Base-by-base conservation (phyloP, 2,797 vertebrate species). In the Takifugu rubripes region DNA sequence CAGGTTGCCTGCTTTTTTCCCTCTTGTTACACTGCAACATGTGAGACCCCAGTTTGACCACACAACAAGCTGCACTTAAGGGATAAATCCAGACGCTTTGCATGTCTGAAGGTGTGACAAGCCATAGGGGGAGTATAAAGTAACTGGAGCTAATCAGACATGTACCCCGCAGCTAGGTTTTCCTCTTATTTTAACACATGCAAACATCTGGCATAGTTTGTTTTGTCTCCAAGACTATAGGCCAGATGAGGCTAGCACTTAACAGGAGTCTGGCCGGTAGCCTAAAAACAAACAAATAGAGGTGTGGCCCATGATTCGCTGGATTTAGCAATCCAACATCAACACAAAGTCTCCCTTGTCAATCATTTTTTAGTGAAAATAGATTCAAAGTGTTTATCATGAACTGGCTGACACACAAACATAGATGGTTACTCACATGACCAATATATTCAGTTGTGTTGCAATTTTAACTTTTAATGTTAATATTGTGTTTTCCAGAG, bases 1-100 rank as follows among this genome's bases (percentile, higher is more conserved):
- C 94, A 96, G 92, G 92, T 93, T 81, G 40, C 17, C 61, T 54
- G 50, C 45, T 74, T 56, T 61, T 5, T 24, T 43, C 44, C 49
- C 54, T 71, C 56, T 12, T 21, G 14, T 8, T 7, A 60, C 51
- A 46, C 43, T 52, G 52, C 50, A 58, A 56, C 17, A 27, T 24
- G 51, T n/a, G 2, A 15, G 21, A 21, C 25, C 51, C 44, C 10
- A 31, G 9, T 54, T 36, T 33, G 25, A n/a, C 36, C 52, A 49
- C 48, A 44, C 47, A 47, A 44, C 8, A 29, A 31, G 33, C 25
- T 9, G n/a, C 43, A 16, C 11, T 49, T 36, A 45, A 25, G 52
- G 56, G 29, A 46, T 64, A 11, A 21, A 36, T 53, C 40, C 51
- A 15, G 49, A 31, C 33, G 48, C 31, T 54, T 11, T 51, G n/a